Evolutionary conservation across 2,888 invertebrate genomes (phyloP).

Genomic region (Melikaiella ostensackeni): DNA sequence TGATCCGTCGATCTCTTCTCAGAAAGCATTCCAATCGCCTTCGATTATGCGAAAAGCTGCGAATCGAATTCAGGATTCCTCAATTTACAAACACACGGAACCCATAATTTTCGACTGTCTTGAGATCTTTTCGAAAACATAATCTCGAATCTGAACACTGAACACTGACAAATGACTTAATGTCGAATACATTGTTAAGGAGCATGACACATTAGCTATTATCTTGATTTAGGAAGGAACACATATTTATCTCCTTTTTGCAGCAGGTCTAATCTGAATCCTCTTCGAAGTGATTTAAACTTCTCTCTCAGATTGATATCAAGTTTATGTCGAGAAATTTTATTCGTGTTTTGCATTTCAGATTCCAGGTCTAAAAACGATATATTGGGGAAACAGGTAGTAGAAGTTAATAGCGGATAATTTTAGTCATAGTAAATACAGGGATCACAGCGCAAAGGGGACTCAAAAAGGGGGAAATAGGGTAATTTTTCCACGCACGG

Average conservation of each 20-base stretch:
- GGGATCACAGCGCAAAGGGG: too few species aligned
- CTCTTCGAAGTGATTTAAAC: constrained; percentile 7
- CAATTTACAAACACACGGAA: constrained; percentile 21
- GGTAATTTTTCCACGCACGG: too few species aligned
- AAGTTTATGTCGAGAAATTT: constrained; percentile 28
- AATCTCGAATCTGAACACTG: constrained; percentile 32
- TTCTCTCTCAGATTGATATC: constrained; percentile 28
- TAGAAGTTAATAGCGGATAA: not conserved
- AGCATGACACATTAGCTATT: constrained; percentile 38
- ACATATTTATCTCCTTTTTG: constrained; percentile 37
- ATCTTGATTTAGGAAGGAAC: constrained; percentile 39
- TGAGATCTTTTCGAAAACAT: constrained; percentile 28
- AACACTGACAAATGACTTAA: constrained; percentile 38
- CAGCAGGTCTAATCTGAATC: constrained; percentile 29
- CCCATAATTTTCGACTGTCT: constrained; percentile 34
- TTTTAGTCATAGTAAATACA: too few species aligned
- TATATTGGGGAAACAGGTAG: not conserved
- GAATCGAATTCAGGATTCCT: constrained; percentile 38
- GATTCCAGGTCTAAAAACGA: not conserved
- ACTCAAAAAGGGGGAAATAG: too few species aligned
- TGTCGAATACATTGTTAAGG: constrained; percentile 38
- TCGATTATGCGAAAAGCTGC: constrained; percentile 34
- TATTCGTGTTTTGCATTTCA: constrained; percentile 18
- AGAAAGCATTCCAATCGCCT: constrained; percentile 33
- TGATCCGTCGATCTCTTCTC: constrained; percentile 5